Evolutionary conservation across 2,797 vertebrate species (phyloP).

Genomic region (Thunnus albacares): DNA sequence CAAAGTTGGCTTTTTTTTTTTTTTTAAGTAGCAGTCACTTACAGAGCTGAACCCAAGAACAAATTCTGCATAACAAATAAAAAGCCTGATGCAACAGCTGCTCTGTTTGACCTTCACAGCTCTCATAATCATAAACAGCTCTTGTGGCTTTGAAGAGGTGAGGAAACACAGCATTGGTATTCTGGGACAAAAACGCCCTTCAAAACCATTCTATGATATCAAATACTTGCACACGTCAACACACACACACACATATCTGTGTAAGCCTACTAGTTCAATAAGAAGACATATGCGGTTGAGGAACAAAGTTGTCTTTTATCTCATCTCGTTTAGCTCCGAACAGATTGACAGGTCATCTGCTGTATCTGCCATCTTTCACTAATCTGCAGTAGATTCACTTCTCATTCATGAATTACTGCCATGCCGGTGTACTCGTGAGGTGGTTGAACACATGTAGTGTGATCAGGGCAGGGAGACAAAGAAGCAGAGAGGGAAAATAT

Average conservation of each 20-base stretch:
- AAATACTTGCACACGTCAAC: conserved; percentile 25
- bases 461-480: conserved; percentile 55
- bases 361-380: conserved; percentile 28
- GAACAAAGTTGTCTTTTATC: conserved; percentile 53
- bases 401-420: conserved; percentile 48
- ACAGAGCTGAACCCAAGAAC: conserved; percentile 20
- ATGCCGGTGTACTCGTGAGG: neutral
- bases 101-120: conserved; percentile 63
- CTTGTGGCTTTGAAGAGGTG: conserved; percentile 53
- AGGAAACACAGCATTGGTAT: conserved; percentile 47
- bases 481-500: conserved; percentile 53
- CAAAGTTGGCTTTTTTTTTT: conserved; percentile 28
- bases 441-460: conserved; percentile 35
- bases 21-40: conserved; percentile 26
- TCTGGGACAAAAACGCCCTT: conserved; percentile 47
- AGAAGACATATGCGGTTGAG: conserved; percentile 13
- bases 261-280: conserved; percentile 11
- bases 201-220: conserved; percentile 39
- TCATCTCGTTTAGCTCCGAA: conserved; percentile 22
- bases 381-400: conserved; percentile 9
- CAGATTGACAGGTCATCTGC: conserved; percentile 32
- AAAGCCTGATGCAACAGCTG: conserved; percentile 58
- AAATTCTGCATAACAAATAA: conserved; percentile 53
- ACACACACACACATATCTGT: neutral
- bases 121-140: conserved; percentile 45